A percentile compares a stretch with the other conserved stretches of the same genome.
These are phyloP conservation scores for Rhinella marina DNA, from an alignment of 2,797 vertebrate species.

Conservation along the genomic window DNA sequence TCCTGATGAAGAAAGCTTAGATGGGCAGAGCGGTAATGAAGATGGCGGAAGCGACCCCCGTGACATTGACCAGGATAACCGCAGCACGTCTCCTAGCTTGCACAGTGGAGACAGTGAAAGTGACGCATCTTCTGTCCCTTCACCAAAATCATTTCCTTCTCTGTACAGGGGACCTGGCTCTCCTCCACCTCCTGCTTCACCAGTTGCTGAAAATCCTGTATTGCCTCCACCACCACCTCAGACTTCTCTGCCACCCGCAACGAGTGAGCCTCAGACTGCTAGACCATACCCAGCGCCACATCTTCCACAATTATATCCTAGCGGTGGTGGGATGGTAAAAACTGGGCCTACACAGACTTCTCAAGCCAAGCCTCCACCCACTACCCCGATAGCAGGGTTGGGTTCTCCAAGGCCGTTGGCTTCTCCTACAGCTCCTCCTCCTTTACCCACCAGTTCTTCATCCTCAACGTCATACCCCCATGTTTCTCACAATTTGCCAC, in stretches of 20 bases:
- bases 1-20: constrained; percentile 88
- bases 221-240: constrained; percentile 66
- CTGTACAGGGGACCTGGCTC: constrained; percentile 84
- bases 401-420: constrained; percentile 58
- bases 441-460: constrained; percentile 65
- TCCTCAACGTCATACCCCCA: constrained; percentile 72
- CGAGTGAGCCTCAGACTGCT: constrained; percentile 73
- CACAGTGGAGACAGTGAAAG: constrained; percentile 95
- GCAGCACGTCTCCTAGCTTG: constrained; percentile 95
- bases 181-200: constrained; percentile 78
- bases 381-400: constrained; percentile 65
- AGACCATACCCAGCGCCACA: constrained; percentile 74
- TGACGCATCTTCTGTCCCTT: constrained; percentile 86
- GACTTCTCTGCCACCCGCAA: constrained; percentile 72
- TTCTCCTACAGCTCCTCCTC: constrained; percentile 38
- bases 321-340: constrained; percentile 57
- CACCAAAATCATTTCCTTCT: constrained; percentile 74
- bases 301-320: constrained; percentile 67
- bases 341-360: constrained; percentile 61
- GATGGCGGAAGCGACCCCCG: constrained; percentile 90
- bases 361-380: constrained; percentile 64
- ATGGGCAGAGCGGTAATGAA: constrained; percentile 87
- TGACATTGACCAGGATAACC: constrained; percentile 99
- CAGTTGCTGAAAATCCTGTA: constrained; percentile 73
- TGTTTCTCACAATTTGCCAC: constrained; percentile 76